A percentile compares a stretch with the other conserved stretches of the same genome.
These are phyloP conservation scores for Mallotus villosus DNA, from an alignment of 2,797 vertebrate species.

Conservation along the genomic window DNA sequence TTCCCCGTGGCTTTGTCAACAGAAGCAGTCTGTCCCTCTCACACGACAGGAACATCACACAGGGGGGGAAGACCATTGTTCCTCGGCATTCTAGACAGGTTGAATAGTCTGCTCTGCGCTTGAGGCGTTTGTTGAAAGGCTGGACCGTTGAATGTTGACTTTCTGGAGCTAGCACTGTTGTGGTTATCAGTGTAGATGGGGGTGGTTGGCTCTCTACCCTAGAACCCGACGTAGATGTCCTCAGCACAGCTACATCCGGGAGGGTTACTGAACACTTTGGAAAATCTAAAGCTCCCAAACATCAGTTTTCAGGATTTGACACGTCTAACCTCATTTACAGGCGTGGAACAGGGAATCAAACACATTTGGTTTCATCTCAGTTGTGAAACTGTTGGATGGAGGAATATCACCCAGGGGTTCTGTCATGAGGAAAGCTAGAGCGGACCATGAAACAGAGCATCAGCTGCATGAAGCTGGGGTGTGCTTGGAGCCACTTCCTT, in stretches of 20 bases:
- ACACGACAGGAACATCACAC: background rate
- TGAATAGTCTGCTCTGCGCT: background rate
- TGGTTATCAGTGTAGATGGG: slow-evolving; percentile 10
- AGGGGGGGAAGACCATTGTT: slow-evolving; percentile 16
- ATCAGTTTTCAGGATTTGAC: background rate
- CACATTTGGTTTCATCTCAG: too few relatives aligned
- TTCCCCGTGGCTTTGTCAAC: background rate
- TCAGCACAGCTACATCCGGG: background rate
- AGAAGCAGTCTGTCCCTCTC: background rate
- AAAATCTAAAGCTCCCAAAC: background rate
- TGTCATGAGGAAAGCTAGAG: too few relatives aligned
- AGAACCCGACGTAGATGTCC: background rate
- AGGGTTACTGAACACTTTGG: background rate
- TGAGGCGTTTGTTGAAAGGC: background rate
- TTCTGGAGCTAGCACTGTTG: slow-evolving; percentile 6
- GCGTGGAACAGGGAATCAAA: too few relatives aligned
- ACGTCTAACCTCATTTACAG: background rate
- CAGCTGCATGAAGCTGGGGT: too few relatives aligned
- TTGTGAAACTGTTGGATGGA: too few relatives aligned
- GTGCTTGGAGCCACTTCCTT: too few relatives aligned
- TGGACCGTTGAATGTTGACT: background rate
- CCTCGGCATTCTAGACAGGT: background rate
- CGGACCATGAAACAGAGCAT: too few relatives aligned
- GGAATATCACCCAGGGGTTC: too few relatives aligned
- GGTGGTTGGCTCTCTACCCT: background rate